Percentiles rank a stretch among this genome's conserved stretches.
These are phyloP conservation scores for Falco berigora DNA, from an alignment of 2,797 vertebrate genomes.

Conservation along the genomic window DNA sequence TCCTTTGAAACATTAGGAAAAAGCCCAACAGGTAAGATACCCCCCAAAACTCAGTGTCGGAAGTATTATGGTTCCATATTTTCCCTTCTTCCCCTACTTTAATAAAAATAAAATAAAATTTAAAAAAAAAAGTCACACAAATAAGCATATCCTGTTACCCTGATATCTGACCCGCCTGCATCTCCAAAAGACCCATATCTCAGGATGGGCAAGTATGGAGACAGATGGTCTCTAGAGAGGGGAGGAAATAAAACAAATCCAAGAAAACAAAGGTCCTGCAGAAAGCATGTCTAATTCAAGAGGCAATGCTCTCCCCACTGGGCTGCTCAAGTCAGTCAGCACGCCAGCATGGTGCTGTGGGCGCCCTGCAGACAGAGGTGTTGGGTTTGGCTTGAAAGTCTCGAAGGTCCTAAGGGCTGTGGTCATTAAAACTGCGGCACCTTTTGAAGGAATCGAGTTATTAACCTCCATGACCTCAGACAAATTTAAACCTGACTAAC, in stretches of 20 bases:
- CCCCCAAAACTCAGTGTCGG: neutral
- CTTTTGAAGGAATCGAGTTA: slow-evolving; percentile 39
- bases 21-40: neutral
- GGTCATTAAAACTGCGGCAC: slow-evolving; percentile 10
- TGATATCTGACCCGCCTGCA: neutral
- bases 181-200: neutral
- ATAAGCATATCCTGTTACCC: neutral
- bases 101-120: neutral
- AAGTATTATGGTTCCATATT: neutral
- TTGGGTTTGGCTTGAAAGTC: neutral
- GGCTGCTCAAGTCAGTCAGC: rapidly evolving
- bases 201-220: neutral
- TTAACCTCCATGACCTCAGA: slow-evolving; percentile 17
- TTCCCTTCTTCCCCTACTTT: neutral
- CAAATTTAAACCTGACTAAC: slow-evolving; percentile 37
- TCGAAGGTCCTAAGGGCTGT: neutral
- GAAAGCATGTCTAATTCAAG: neutral
- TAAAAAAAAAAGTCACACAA: neutral
- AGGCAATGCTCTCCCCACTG: neutral
- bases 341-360: neutral
- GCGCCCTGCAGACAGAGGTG: neutral
- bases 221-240: neutral
- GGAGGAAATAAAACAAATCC: neutral
- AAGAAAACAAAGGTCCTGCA: neutral
- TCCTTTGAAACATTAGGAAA: neutral